These are phyloP conservation scores for Meiosimyza decipiens DNA, from an alignment of 2,888 invertebrate genomes.

Conservation along the genomic window DNA sequence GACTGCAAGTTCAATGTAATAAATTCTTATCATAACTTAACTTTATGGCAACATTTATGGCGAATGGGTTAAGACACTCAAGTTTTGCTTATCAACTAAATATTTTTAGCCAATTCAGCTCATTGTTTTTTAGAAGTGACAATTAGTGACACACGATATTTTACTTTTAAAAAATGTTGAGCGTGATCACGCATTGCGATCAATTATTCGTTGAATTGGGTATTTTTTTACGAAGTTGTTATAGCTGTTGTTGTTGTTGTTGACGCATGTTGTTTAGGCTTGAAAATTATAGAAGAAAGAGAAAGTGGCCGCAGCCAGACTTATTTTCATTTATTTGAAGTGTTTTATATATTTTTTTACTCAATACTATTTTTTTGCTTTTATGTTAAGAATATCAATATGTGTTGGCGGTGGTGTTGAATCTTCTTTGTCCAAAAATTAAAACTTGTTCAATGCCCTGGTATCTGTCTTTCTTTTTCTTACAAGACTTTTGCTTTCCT, in stretches of 20 bases:
- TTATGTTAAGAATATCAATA: conserved; percentile 59
- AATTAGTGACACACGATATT: too few relatives aligned
- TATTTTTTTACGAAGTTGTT: conserved; percentile 4
- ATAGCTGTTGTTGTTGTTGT: conserved; percentile 8
- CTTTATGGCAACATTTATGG: too few relatives aligned
- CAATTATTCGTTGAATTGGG: not conserved
- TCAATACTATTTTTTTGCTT: too few relatives aligned
- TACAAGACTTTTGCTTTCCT: conserved; percentile 61
- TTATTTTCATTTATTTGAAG: conserved; percentile 46
- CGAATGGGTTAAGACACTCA: too few relatives aligned
- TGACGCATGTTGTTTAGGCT: conserved; percentile 4
- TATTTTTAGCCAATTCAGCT: too few relatives aligned
- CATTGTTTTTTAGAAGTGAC: too few relatives aligned
- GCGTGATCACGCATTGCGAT: not conserved
- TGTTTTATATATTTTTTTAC: conserved; percentile 11
- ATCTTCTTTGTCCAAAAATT: conserved; percentile 2
- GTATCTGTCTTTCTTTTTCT: not conserved
- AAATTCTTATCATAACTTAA: too few relatives aligned
- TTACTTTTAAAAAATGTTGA: too few relatives aligned
- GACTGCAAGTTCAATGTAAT: too few relatives aligned
- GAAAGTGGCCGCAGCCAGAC: conserved; percentile 60
- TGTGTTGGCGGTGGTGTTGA: conserved; percentile 42
- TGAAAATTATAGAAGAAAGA: conserved; percentile 55
- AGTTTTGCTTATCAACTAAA: too few relatives aligned
- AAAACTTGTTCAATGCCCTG: not conserved